phyloP scores from a whole-genome alignment of 2,888 invertebrate species.

The Hipparchia sbordonii region DNA sequence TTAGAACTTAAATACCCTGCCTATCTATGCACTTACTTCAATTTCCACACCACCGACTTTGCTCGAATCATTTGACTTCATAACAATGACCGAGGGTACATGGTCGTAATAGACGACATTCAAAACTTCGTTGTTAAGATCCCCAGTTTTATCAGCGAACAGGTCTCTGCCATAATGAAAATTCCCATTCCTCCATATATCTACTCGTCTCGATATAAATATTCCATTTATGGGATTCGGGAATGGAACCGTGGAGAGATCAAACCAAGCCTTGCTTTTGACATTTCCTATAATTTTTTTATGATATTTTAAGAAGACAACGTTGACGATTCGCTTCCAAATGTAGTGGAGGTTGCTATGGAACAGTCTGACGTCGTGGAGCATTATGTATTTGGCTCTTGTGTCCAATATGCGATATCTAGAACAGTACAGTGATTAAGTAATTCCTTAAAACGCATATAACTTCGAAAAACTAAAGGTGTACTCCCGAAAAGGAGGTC shows the following conservation, averaged over 20 bases:
- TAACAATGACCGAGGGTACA: constrained; percentile 84
- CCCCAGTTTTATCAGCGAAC: constrained; percentile 83
- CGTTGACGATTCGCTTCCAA: constrained; percentile 90
- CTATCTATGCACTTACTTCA: constrained; percentile 74
- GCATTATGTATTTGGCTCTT: constrained; percentile 86
- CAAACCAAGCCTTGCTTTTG: constrained; percentile 83
- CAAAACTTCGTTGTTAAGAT: constrained; percentile 82
- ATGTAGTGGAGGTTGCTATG: constrained; percentile 85
- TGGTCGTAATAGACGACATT: constrained; percentile 87
- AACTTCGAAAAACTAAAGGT: no score
- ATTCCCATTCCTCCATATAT: constrained; percentile 86
- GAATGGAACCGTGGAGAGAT: constrained; percentile 88
- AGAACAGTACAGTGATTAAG: background rate
- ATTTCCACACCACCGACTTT: constrained; percentile 86
- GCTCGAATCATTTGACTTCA: constrained; percentile 62
- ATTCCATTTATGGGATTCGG: constrained; percentile 83
- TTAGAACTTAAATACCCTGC: no score
- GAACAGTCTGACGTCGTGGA: constrained; percentile 87
- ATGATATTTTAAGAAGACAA: constrained; percentile 86
- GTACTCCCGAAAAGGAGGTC: no score
- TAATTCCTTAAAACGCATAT: no score
- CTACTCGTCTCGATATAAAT: constrained; percentile 84
- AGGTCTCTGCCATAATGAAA: constrained; percentile 79
- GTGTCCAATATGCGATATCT: constrained; percentile 88
- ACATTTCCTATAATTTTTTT: constrained; percentile 51